Percentiles rank a stretch among this genome's conserved stretches.
Evolutionary conservation across 2,888 invertebrate species (phyloP).

Genomic region (Xestia ashworthii): DNA sequence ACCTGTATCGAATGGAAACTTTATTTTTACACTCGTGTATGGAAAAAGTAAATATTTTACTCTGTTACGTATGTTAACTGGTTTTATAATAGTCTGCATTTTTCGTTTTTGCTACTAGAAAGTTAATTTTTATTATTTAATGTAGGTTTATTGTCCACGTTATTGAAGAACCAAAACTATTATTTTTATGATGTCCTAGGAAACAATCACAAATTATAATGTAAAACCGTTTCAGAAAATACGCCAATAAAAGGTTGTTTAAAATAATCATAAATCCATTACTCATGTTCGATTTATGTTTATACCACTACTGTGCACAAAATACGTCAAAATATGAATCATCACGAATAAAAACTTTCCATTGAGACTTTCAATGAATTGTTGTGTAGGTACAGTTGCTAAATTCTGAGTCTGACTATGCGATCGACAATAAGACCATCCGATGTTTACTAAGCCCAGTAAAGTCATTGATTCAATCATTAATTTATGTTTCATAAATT

Average conservation of each 20-base stretch:
- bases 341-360: background rate
- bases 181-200: background rate
- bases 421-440: background rate
- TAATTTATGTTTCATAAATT: background rate
- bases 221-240: background rate
- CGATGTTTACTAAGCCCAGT: background rate
- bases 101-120: background rate
- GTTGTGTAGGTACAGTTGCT: background rate
- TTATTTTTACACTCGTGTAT: conserved; percentile 14
- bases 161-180: background rate
- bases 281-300: background rate
- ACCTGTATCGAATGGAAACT: conserved; percentile 45
- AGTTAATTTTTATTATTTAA: background rate
- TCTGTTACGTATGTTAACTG: conserved; percentile 18
- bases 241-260: too few relatives aligned
- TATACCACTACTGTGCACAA: background rate
- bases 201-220: background rate
- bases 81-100: background rate
- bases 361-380: background rate
- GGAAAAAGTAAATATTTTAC: conserved; percentile 31
- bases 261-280: background rate
- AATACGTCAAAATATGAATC: conserved; percentile 1
- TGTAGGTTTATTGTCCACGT: background rate
- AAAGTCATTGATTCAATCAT: background rate
- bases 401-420: background rate